phyloP scores from a whole-genome alignment of 2,888 invertebrate genomes.

The Drosophila maculinotata region DNA sequence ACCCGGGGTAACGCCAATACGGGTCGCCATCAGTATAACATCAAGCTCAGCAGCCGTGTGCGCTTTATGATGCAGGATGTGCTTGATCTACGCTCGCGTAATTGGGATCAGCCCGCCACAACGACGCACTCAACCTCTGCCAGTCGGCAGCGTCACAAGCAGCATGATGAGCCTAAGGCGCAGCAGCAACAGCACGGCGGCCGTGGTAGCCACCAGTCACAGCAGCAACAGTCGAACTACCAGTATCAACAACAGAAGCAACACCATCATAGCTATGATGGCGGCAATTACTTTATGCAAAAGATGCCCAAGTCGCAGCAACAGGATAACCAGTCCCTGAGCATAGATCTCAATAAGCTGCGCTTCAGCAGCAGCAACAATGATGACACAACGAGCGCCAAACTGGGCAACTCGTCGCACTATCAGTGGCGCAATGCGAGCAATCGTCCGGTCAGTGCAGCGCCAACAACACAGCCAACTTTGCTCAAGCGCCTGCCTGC shows the following conservation, averaged over 20 bases:
- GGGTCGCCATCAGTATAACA: slow-evolving; percentile 48
- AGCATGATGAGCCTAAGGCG: slow-evolving; percentile 45
- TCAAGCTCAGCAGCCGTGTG: slow-evolving; percentile 83
- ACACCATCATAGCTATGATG: slow-evolving; percentile 48
- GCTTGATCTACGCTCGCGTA: slow-evolving; percentile 77
- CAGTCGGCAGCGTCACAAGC: slow-evolving; percentile 47
- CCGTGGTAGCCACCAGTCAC: slow-evolving; percentile 27
- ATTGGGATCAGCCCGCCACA: slow-evolving; percentile 78
- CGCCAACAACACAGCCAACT: slow-evolving; percentile 23
- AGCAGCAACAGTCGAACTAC: slow-evolving; percentile 37
- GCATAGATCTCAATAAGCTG: slow-evolving; percentile 81
- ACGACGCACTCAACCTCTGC: slow-evolving; percentile 13
- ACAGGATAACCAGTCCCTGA: slow-evolving; percentile 67
- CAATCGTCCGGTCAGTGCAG: slow-evolving; percentile 55
- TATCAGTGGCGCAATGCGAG: slow-evolving; percentile 74
- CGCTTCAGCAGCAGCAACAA: slow-evolving; percentile 70
- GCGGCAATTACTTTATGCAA: slow-evolving; percentile 68
- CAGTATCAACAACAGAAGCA: slow-evolving; percentile 57
- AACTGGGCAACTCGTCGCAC: slow-evolving; percentile 70
- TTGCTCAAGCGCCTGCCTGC: slow-evolving; percentile 56
- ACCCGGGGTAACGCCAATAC: slow-evolving; percentile 44
- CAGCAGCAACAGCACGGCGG: slow-evolving; percentile 42
- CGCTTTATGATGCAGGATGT: slow-evolving; percentile 84
- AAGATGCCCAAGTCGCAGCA: slow-evolving; percentile 73
- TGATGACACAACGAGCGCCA: slow-evolving; percentile 60